Evolutionary conservation across 1,140 invertebrate genomes (phyloP), one percentile per base, ranked within the genome.

Genomic region (Heliconius hermathena): DNA sequence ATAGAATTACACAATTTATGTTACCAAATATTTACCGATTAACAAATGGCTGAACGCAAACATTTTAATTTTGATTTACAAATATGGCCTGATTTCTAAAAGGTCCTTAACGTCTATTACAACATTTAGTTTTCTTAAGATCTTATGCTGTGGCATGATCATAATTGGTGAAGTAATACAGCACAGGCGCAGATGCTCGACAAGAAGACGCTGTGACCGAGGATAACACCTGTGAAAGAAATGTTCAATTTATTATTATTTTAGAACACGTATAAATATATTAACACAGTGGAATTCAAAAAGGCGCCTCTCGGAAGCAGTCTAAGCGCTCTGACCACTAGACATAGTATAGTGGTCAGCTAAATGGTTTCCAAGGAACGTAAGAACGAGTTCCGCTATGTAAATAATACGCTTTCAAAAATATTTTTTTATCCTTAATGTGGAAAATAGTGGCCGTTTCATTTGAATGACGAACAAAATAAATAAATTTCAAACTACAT

Each of bases 111-210:
- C 74, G 57, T 89, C 91, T 93, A 93, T 93, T 90, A 93, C 91
- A 92, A 93, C 91, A 93, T 93, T 91, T 85, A 92, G 91, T 91
- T 89, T 88, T 82, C 85, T 88, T 88, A 88, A 79, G 71, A n/a
- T 49, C 52, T 76, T 86, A 84, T 75, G 78, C 79, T 71, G 73
- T n/a, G 41, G 81, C 66, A 79, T 75, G 82, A 90, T 91, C 90
- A 91, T 91, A 91, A 91, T 82, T 83, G 33, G 41, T 78, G 81
- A 16, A 82, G 73, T 9, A 90, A 70, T 26, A 74, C 66, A 2
- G 73, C 79, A 81, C 83, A 66, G 0, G 80, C 83, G 82, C 83
- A 87, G 6, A 83, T 22, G 38, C 73, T 76, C 9, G 81, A 80
- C 22, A 89, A 73, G 20, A 83, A 57, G 1, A 80, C 22, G 76